Evolutionary conservation across 1,140 invertebrate genomes (phyloP), one percentile per base, ranked within the genome.

Genomic region (Leptopilina clavipes): DNA sequence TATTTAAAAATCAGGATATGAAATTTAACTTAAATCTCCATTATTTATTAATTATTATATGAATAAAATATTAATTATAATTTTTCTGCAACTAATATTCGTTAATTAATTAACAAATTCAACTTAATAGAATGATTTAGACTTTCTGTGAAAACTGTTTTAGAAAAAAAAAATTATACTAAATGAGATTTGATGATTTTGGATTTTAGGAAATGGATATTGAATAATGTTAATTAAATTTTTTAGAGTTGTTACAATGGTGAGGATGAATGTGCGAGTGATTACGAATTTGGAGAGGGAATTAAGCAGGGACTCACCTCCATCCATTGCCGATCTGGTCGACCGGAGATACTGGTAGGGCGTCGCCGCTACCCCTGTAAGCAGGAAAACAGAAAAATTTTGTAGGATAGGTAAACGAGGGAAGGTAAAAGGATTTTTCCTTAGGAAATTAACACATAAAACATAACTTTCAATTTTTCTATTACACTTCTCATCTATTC

Each of bases 241-340:
- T n/a, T n/a, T 31, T 1, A 22, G 22, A 65, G 22, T 65, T 22
- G 14, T 65, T 65, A 65, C 31, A 22, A 65, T 6, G 22, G 22
- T 37, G 59, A 65, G 59, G 74, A 54, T 71, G 70, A 72, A 59
- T 73, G 25, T 52, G 45, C 45, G 74, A 72, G 71, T 44, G 77
- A 45, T 70, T 18, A 37, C 17, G 45, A 76, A 71, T 81, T 45
- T 81, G 76, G 56, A n/a, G 73, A 74, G 74, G 81, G 79, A 80
- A 84, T 82, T 81, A 84, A 81, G 77, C 71, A 76, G 79, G 79
- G 83, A 91, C 91, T 92, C 89, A 92, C 91, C 91, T 91, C 91
- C 91, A 92, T 86, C 90, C 90, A 84, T 91, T 91, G 84, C 88
- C 89, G 83, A 91, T 85, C 82, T 90, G 91, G 86, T 86, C 87